These are phyloP conservation scores for Sebastes steindachneri DNA, from an alignment of 2,797 vertebrate species.

Conservation along the genomic window DNA sequence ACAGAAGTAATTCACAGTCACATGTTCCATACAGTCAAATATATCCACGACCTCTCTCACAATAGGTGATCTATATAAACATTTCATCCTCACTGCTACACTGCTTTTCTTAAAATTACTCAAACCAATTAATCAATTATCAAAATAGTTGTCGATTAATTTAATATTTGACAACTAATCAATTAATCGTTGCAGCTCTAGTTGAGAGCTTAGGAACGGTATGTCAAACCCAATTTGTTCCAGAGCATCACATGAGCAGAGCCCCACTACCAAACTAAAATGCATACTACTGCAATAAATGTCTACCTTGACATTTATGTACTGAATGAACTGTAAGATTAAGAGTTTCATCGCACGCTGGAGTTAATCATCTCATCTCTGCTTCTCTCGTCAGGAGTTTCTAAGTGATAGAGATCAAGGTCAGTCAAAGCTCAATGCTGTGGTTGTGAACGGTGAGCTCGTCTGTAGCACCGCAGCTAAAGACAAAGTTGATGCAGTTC, in stretches of 20 bases:
- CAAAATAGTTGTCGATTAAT: too few species aligned
- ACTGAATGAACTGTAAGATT: neutral
- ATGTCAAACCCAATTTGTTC: neutral
- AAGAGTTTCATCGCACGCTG: neutral
- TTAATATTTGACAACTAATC: too few species aligned
- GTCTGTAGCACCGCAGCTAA: constrained; percentile 81
- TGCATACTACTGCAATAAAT: neutral
- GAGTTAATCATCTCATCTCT: neutral
- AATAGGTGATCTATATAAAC: neutral
- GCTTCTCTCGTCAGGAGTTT: constrained; percentile 84
- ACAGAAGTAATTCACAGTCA: too few species aligned
- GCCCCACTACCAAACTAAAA: neutral
- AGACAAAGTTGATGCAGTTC: constrained; percentile 86
- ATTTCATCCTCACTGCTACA: neutral
- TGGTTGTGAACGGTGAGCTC: constrained; percentile 87
- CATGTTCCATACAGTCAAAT: neutral
- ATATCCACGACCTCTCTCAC: neutral
- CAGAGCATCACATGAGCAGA: neutral
- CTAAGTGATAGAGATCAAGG: constrained; percentile 89
- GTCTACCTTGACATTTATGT: neutral
- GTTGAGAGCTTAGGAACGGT: neutral
- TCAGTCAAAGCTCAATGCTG: constrained; percentile 87
- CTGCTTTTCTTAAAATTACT: neutral
- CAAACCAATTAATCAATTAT: too few species aligned
- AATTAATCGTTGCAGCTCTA: too few species aligned